These are phyloP conservation scores for Florisuga fusca DNA, from an alignment of 2,797 vertebrate species.

Conservation along the genomic window DNA sequence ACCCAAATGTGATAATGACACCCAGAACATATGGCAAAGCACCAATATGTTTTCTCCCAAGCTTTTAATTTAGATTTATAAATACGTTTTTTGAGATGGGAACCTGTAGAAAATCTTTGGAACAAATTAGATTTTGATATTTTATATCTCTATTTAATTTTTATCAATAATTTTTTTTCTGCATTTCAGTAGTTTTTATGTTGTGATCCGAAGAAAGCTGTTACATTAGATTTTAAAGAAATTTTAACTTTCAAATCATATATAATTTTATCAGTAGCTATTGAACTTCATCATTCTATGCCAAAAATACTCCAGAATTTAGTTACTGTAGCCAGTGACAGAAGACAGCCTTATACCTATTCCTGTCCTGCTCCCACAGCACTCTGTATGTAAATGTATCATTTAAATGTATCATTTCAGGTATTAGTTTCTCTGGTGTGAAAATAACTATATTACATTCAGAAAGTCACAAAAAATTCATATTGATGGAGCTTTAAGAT, in stretches of 20 bases:
- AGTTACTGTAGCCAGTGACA: background rate
- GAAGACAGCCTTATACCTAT: background rate
- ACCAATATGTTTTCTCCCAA: background rate
- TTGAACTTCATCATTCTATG: background rate
- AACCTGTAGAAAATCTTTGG: background rate
- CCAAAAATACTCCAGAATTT: background rate
- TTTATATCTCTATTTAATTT: background rate
- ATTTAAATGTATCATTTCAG: background rate
- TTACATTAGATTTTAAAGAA: background rate
- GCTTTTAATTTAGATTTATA: background rate
- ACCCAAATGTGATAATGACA: background rate
- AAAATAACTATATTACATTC: background rate
- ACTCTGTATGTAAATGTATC: background rate
- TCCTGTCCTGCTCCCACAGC: background rate
- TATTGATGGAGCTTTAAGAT: background rate
- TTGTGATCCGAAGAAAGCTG: background rate
- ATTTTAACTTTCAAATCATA: slow-evolving; percentile 12
- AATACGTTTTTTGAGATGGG: background rate
- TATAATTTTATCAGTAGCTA: background rate
- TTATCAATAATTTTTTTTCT: background rate
- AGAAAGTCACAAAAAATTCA: background rate
- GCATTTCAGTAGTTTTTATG: background rate
- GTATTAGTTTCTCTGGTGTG: background rate
- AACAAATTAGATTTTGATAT: background rate
- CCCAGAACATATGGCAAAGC: background rate